Evolutionary conservation across 2,113 vertebrate genomes (phyloP).

Genomic region (human (Homo sapiens)): DNA sequence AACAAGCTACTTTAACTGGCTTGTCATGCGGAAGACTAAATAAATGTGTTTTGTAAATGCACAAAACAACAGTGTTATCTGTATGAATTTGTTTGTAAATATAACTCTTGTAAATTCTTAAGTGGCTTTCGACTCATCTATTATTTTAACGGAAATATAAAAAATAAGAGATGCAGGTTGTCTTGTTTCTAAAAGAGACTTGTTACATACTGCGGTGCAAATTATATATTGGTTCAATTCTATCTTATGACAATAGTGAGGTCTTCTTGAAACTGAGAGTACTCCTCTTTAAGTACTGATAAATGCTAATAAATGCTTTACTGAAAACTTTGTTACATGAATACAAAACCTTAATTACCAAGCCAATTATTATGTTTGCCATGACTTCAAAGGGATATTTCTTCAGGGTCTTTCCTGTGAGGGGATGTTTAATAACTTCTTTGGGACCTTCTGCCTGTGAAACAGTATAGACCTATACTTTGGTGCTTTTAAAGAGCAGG

Average conservation of each 20-base stretch:
- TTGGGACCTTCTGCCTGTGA: neutral
- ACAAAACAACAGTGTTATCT: neutral
- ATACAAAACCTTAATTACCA: slow-evolving; percentile 10
- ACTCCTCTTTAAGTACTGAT: neutral
- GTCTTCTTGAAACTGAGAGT: neutral
- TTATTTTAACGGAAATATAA: neutral
- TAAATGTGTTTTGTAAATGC: neutral
- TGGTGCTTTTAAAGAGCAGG: neutral
- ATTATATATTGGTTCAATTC: neutral
- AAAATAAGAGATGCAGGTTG: neutral
- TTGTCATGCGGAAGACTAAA: neutral
- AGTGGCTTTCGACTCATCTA: neutral
- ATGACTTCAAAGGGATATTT: neutral
- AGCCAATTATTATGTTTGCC: neutral
- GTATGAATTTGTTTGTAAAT: slow-evolving; percentile 34
- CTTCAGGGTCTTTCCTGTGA: neutral
- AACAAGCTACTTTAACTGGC: neutral
- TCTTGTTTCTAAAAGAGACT: neutral
- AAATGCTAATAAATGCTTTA: neutral
- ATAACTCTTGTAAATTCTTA: neutral
- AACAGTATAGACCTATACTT: neutral
- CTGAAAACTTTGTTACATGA: neutral
- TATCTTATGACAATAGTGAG: neutral
- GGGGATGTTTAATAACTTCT: neutral
- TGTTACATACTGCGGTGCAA: neutral